phyloP scores from a whole-genome alignment of 2,797 vertebrate genomes.

The Arrhamphus sclerolepis region DNA sequence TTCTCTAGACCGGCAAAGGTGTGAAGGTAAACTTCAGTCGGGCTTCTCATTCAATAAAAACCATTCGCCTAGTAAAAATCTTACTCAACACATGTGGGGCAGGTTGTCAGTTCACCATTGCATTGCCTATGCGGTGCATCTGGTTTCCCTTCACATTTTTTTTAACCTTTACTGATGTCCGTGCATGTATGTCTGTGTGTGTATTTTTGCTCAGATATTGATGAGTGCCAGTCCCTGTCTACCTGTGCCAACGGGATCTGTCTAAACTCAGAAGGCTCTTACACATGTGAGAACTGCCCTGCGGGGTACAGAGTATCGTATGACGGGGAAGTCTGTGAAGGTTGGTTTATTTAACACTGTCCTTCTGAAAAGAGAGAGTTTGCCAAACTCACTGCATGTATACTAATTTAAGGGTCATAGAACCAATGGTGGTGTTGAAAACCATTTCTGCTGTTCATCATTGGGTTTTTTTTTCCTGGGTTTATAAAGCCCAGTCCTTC shows the following conservation, averaged over 20 bases:
- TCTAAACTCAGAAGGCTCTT: constrained; percentile 87
- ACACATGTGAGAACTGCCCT: constrained; percentile 76
- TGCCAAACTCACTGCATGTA: neutral
- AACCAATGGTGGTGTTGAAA: neutral
- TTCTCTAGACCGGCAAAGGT: constrained; percentile 69
- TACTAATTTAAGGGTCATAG: neutral
- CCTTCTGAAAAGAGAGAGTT: neutral
- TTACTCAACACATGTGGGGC: constrained; percentile 26
- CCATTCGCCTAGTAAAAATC: constrained; percentile 17
- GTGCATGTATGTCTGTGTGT: constrained; percentile 25
- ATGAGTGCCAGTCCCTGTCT: constrained; percentile 76
- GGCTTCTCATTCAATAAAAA: constrained; percentile 21
- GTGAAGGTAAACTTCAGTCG: constrained; percentile 74
- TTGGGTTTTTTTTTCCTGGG: too few species aligned
- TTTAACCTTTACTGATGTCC: constrained; percentile 8
- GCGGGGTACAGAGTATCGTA: constrained; percentile 76
- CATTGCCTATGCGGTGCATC: constrained; percentile 11
- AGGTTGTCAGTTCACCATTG: constrained; percentile 16
- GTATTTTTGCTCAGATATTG: constrained; percentile 70
- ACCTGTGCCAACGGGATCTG: constrained; percentile 86
- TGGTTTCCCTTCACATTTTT: constrained; percentile 6
- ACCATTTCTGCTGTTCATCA: too few species aligned
- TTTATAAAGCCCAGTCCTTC: neutral
- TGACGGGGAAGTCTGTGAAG: constrained; percentile 80
- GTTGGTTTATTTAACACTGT: constrained; percentile 65